Evolutionary conservation across 2,797 vertebrate species (phyloP), one percentile per base, ranked within the genome.

Genomic region (Hoplostethus mediterraneus): DNA sequence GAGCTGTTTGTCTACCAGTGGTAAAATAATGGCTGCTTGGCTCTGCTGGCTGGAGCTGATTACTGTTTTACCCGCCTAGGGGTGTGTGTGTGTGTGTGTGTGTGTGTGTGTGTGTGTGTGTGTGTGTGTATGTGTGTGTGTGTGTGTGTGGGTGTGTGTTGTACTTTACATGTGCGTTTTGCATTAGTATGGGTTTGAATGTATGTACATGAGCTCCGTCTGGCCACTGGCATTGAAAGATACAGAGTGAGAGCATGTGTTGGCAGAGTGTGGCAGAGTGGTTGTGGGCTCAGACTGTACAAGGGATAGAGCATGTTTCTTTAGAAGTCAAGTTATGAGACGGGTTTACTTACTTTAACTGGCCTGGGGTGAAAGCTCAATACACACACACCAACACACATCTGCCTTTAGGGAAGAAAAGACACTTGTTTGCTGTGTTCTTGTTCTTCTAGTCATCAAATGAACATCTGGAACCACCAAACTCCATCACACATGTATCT

Each of bases 1-100:
- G 80, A 81, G 68, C 82, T 87, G 87, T 86, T 87, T 89, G 86
- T 88, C 77, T 86, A 60, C 82, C 67, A 49, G 80, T 63, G 74
- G 76, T 89, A 54, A 77, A 90, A 90, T 89, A 80, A 73, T 82
- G 84, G 70, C 73, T 81, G 67, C 75, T 83, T 67, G 59, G 69
- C 84, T 79, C 73, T 70, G 73, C 79, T 75, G 80, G 71, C 68
- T 57, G 63, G 71, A 81, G 75, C 82, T 90, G 86, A 91, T 87
- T 87, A 77, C 87, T 82, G 79, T 87, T 90, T 90, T 87, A 83
- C 85, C 89, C 72, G 67, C 56, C 64, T 47, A 21, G 63, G 28
- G 79, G 63, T 60, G 38, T 73, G 56, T 52, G 51, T 3, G 61
- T 63, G 33, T 2, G 11, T 74, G 51, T 55, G 42, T 48, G 61